Evolutionary conservation across 2,888 invertebrate species (phyloP).

Genomic region (Oscheius sp.): DNA sequence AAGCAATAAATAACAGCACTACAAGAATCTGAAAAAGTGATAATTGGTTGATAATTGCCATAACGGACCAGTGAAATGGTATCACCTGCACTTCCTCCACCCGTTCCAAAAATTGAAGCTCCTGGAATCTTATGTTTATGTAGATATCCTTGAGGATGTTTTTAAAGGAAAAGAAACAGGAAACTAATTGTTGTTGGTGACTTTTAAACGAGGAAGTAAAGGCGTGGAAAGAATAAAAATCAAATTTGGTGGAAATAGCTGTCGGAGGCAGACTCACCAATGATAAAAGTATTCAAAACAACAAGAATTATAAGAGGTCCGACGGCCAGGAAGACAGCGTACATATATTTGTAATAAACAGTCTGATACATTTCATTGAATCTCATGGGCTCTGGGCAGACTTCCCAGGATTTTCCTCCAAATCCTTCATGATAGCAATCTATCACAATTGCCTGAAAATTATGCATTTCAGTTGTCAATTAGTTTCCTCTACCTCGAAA

Average conservation of each 20-base stretch:
- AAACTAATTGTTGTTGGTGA: not conserved
- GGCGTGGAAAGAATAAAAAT: no score
- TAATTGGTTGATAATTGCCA: not conserved
- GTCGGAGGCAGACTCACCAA: no score
- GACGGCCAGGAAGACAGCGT: constrained; percentile 70
- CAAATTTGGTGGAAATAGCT: no score
- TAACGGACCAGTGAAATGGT: constrained; percentile 50
- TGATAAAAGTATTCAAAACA: constrained; percentile 68
- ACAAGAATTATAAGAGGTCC: constrained; percentile 69
- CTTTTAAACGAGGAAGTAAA: not conserved
- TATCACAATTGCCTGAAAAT: constrained; percentile 53
- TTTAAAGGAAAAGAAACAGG: no score
- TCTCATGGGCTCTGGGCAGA: constrained; percentile 65
- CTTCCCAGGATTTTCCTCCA: constrained; percentile 60
- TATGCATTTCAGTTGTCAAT: not conserved
- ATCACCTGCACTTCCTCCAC: constrained; percentile 45
- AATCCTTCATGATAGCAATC: constrained; percentile 68
- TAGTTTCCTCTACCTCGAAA: constrained; percentile 59
- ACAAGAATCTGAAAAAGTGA: constrained; percentile 65
- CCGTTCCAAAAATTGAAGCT: constrained; percentile 51
- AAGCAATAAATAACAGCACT: constrained; percentile 71
- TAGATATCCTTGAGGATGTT: no score
- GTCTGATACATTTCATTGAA: constrained; percentile 64
- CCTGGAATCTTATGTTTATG: constrained; percentile 37
- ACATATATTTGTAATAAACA: constrained; percentile 71